phyloP scores from a whole-genome alignment of 1,140 invertebrate genomes.

The Parapsyche elsis region DNA sequence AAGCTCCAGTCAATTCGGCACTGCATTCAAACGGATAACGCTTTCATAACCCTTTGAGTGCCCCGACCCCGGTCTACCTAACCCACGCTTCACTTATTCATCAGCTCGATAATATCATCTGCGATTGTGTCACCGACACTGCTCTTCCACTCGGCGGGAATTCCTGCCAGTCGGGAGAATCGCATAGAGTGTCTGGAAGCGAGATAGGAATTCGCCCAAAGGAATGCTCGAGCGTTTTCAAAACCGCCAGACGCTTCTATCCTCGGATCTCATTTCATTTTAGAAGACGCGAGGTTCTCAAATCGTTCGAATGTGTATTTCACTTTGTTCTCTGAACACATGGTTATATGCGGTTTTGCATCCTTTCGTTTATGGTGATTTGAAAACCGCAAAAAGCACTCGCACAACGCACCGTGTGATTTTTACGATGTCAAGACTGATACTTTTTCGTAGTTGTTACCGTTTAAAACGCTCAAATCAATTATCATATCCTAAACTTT shows the following conservation, averaged over 20 bases:
- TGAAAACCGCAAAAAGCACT: slow-evolving; percentile 36
- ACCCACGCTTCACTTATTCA: slow-evolving; percentile 17
- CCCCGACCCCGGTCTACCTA: not conserved
- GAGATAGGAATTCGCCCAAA: slow-evolving; percentile 28
- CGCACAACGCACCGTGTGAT: not conserved
- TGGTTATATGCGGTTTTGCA: too few relatives aligned
- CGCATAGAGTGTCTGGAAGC: not conserved
- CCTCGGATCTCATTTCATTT: not conserved
- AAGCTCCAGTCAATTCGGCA: too few relatives aligned
- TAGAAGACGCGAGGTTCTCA: not conserved
- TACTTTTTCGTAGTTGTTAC: too few relatives aligned
- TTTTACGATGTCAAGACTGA: too few relatives aligned
- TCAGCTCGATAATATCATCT: slow-evolving; percentile 13
- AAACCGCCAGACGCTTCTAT: not conserved
- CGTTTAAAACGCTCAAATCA: too few relatives aligned
- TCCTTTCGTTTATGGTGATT: slow-evolving; percentile 15
- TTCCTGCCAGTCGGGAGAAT: not conserved
- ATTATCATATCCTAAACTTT: too few relatives aligned
- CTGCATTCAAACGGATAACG: not conserved
- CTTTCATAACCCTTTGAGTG: not conserved
- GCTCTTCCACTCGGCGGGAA: not conserved
- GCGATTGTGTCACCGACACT: slow-evolving; percentile 15
- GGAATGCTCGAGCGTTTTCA: slow-evolving; percentile 2
- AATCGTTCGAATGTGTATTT: not conserved
- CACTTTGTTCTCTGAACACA: not conserved